Conservation (phyloP, 2,888 invertebrate species). For the Agrotis segetum region DNA sequence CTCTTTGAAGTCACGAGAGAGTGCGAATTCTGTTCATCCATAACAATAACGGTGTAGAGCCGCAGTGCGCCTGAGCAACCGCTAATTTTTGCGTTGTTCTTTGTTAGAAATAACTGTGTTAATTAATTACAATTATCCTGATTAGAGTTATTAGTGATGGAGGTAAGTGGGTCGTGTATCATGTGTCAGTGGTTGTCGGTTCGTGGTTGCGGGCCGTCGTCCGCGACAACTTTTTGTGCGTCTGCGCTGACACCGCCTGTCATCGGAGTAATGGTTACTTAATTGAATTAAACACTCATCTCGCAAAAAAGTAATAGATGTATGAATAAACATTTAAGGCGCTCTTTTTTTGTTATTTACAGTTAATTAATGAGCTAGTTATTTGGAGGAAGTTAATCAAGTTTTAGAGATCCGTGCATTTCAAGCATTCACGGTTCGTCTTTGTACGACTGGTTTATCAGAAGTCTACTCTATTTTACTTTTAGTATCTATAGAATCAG, state of each 20-base stretch:
- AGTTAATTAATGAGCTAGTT: conserved; percentile 54
- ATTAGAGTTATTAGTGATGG: conserved; percentile 80
- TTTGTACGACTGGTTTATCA: conserved; percentile 25
- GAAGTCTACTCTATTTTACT: conserved; percentile 40
- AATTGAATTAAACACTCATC: conserved; percentile 83
- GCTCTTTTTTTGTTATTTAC: conserved; percentile 37
- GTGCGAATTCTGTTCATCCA: conserved; percentile 73
- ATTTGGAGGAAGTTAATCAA: conserved; percentile 41
- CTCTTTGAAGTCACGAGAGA: conserved; percentile 66
- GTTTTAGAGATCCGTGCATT: conserved; percentile 35
- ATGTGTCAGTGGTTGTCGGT: conserved; percentile 67
- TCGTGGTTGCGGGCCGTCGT: conserved; percentile 62
- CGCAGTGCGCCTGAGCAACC: conserved; percentile 64
- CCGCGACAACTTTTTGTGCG: conserved; percentile 79
- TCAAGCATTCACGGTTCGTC: conserved; percentile 13
- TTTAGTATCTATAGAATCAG: conserved; percentile 37
- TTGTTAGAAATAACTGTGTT: conserved; percentile 83
- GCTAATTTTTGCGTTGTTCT: conserved; percentile 71
- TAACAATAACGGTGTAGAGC: conserved; percentile 74
- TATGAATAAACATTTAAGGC: conserved; percentile 56
- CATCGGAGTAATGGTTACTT: conserved; percentile 78
- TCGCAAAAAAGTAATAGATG: conserved; percentile 62
- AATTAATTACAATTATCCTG: conserved; percentile 85
- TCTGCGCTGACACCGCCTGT: conserved; percentile 79
- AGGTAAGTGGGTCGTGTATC: conserved; percentile 80